A percentile compares a stretch with the other conserved stretches of the same genome.
Evolutionary conservation across 2,797 vertebrate species (phyloP).

Genomic region (Remorina albescens): DNA sequence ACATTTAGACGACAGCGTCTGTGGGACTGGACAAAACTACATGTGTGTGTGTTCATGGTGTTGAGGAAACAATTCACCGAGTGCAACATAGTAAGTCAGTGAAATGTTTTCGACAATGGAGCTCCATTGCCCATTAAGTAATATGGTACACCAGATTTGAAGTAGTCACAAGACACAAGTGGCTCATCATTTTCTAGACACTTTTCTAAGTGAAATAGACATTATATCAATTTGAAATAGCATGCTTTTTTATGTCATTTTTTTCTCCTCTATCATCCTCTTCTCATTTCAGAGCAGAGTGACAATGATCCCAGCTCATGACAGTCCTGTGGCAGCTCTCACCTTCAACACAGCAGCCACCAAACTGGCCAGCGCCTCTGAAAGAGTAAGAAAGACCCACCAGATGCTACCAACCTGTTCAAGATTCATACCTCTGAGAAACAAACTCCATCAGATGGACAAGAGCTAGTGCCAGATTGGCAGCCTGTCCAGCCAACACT

Average conservation of each 20-base stretch:
- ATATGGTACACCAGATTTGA: too few species aligned
- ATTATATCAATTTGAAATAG: neutral
- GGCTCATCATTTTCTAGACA: too few species aligned
- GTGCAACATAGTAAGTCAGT: too few species aligned
- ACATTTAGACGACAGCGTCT: too few species aligned
- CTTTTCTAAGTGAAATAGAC: neutral
- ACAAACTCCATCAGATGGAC: neutral
- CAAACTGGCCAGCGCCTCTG: slow-evolving; percentile 93
- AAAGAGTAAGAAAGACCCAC: slow-evolving; percentile 84
- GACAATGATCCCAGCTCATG: slow-evolving; percentile 91
- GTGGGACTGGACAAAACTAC: too few species aligned
- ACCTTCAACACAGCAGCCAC: slow-evolving; percentile 90
- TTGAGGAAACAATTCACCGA: too few species aligned
- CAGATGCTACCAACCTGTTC: neutral
- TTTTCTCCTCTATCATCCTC: neutral
- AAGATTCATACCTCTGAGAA: neutral
- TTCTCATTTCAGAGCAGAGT: slow-evolving; percentile 86
- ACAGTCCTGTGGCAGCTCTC: slow-evolving; percentile 92
- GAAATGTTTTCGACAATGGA: too few species aligned
- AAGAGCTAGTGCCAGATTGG: neutral
- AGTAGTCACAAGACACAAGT: too few species aligned
- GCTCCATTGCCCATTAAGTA: too few species aligned
- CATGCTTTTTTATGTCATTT: neutral
- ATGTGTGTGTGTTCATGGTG: too few species aligned
- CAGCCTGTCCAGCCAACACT: neutral